Evolutionary conservation across 2,113 vertebrate genomes (phyloP), one percentile per base, ranked within the genome.

Genomic region (Gallinago media): DNA sequence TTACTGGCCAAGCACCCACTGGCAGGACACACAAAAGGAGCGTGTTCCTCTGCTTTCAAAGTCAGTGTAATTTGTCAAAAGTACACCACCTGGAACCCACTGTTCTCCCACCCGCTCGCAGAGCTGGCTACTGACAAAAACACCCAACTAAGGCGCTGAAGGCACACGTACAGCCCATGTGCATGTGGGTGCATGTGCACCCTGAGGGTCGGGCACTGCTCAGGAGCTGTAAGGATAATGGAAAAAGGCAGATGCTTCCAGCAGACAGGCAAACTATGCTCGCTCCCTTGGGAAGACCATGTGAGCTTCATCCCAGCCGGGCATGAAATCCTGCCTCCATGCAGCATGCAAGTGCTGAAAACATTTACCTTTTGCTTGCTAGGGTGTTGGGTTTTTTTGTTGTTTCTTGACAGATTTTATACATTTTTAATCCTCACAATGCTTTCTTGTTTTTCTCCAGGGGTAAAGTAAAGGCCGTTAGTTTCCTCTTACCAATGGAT

Each of bases 401-500:
- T 13, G 7, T 63, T 65, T 65, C 73, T 68, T 77, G 34, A 31
- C 23, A 15, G 2, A 0, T 31, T 59, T 85, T 79, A 36, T 79
- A 27, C 9, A 4, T 88, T 66, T 61, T 16, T 32, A 70, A 87
- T 59, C 23, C 54, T 80, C 32, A 44, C n/a, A 54, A 91, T 8
- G 44, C 61, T 73, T 50, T 91, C 49, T 96, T 55, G 3, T 97
- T 95, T 90, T 87, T 96, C 96, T 88, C 61, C 80, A 99, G 99
- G 96, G 93, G 97, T 85, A 99, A 99, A 96, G 98, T 98, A 85
- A 99, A 99, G 97, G 98, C 99, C 0, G 99, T 99, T 76, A 99
- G 98, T 23, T 99, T 99, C 96, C 98, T 99, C 77, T 97, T 99
- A 85, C 99, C 99, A 3, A 95, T 97, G 97, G 98, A 99, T 44